Conservation (phyloP, 2,113 vertebrate genomes). For the Oncorhynchus kisutch region DNA sequence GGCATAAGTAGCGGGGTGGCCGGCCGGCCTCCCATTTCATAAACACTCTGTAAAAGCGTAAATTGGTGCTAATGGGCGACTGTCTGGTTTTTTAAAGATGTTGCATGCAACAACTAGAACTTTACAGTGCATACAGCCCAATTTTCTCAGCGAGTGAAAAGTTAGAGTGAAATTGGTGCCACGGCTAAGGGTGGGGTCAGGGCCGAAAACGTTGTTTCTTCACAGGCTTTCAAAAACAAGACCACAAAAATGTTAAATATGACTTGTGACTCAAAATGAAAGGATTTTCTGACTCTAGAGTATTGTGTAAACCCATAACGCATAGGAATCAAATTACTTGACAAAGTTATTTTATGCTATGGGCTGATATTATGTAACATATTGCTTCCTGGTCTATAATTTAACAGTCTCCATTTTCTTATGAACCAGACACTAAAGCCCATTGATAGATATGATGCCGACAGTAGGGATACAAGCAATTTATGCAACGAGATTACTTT, state of each 20-base stretch:
- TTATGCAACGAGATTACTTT: not conserved
- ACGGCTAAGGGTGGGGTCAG: conserved; percentile 43
- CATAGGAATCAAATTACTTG: too few species aligned
- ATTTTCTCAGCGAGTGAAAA: conserved; percentile 36
- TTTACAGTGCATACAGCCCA: conserved; percentile 45
- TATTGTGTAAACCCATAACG: too few species aligned
- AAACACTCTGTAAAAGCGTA: conserved; percentile 41
- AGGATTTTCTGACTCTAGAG: too few species aligned
- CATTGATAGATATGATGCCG: not conserved
- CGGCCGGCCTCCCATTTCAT: conserved; percentile 20
- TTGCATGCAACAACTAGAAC: conserved; percentile 44
- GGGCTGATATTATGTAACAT: not conserved
- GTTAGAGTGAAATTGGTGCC: conserved; percentile 14
- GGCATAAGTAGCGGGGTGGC: not conserved
- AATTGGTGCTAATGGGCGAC: conserved; percentile 59
- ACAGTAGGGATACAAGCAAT: not conserved
- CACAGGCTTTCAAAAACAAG: too few species aligned
- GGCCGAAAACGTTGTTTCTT: conserved; percentile 25
- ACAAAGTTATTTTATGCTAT: too few species aligned
- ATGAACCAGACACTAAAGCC: not conserved
- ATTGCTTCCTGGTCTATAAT: not conserved
- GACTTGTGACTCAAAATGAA: too few species aligned
- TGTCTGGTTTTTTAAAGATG: conserved; percentile 62
- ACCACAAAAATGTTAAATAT: not conserved
- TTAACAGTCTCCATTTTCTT: not conserved